phyloP scores from a whole-genome alignment of 2,888 invertebrate genomes.

The Agonopterix heracliana region DNA sequence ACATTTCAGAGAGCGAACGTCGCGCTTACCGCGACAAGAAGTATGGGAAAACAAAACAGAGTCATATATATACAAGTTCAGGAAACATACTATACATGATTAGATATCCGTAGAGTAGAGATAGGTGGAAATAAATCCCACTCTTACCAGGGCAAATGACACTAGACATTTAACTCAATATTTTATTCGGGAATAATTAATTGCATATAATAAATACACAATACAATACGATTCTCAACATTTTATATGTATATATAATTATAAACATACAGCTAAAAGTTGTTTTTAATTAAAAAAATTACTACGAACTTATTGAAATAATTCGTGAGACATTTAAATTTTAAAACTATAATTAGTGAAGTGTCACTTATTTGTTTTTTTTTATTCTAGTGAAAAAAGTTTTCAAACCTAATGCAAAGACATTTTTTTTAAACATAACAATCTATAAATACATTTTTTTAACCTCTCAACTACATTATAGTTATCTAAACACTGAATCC shows the following conservation, averaged over 20 bases:
- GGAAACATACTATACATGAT: too few relatives aligned
- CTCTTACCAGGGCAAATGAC: not conserved
- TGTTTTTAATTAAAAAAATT: conserved; percentile 7
- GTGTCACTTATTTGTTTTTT: not conserved
- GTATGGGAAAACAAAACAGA: too few relatives aligned
- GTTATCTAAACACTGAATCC: conserved; percentile 59
- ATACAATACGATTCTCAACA: conserved; percentile 61
- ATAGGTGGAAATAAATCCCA: too few relatives aligned
- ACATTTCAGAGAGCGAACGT: too few relatives aligned
- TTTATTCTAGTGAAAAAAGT: too few relatives aligned
- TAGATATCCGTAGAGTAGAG: too few relatives aligned
- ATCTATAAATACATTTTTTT: conserved; percentile 47
- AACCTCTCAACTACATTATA: conserved; percentile 37
- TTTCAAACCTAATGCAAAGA: not conserved
- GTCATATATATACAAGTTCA: too few relatives aligned
- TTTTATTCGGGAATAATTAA: conserved; percentile 71
- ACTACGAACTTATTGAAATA: conserved; percentile 10
- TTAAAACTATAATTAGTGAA: conserved; percentile 3
- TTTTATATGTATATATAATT: conserved; percentile 47
- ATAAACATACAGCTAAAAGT: conserved; percentile 36
- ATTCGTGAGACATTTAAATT: conserved; percentile 11
- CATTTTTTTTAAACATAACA: conserved; percentile 32
- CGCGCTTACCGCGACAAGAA: too few relatives aligned
- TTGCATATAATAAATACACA: conserved; percentile 61
- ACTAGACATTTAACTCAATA: conserved; percentile 53